Evolutionary conservation across 1,140 invertebrate species (phyloP), one percentile per base, ranked within the genome.

Genomic region (Drosophila leontia): DNA sequence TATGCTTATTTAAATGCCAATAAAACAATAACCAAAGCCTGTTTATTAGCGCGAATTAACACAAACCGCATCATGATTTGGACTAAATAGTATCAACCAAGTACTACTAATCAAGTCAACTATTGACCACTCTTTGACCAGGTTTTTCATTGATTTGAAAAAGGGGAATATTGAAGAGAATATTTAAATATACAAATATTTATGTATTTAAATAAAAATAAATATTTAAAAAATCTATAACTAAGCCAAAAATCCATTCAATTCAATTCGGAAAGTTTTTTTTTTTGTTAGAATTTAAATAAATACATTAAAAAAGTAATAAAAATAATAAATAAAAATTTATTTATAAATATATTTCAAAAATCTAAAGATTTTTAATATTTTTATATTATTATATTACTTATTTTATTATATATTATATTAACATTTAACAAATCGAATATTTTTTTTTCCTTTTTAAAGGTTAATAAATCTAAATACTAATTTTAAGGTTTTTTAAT

Each of bases 1-100:
- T 58, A 58, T 42, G 11, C n/a, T 13, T 17, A 29, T 42, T 58
- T 58, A 58, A 57, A 42, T 39, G 19, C 13, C 34, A 55, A 55
- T 39, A 23, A 55, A 37, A 37, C 51, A 23, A 55, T 39, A 37
- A 55, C 35, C 19, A 55, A 37, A 9, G 51, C 34, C 34, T 5
- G 17, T 15, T 55, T 8, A 55, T 23, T 37, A 19, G 4, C 17
- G 7, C 7, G 13, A 56, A 56, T 56, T 56, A 39, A 26, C 8
- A 11, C 19, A 39, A 39, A 56, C 51, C 34, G 34, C 51, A 55
- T 15, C 0, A 1, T 37, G 51, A 55, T 37, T 55, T 2, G 17
- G 7, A 5, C 51, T 23, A 37, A 37, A 37, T 23, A 37, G 12
- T 1, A 37, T 4, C 11, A 15, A 35, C 17, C 23, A 55, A 13